Base-by-base conservation (phyloP, 2,797 vertebrate species). In the Gymnoscopelus braueri region DNA sequence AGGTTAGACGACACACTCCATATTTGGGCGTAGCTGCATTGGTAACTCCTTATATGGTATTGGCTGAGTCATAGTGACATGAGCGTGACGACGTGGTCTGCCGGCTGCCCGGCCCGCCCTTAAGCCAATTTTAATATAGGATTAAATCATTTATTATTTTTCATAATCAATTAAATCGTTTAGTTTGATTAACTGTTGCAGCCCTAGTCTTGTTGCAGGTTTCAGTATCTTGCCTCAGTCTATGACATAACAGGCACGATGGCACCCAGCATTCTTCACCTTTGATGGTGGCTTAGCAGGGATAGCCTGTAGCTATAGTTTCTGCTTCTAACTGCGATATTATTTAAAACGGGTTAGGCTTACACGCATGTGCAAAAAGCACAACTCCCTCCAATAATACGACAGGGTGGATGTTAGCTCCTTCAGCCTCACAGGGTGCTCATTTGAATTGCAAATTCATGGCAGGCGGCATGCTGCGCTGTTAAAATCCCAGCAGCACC, bases 381-480 rank as follows among this genome's bases (percentile, higher is more conserved):
- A 75, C 72, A 72, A 79, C 65, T 63, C 64, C 48, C 59, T 81
- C 72, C 76, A 76, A 78, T 79, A 79, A 79, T 69, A 44, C 83
- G 69, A 56, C 29, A 47, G 64, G 77, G 64, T 54, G 72, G 68
- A 70, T 69, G 8, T 67, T 51, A 35, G 60, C 69, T 66, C 79
- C 67, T 67, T 57, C 55, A 51, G 26, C 49, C 65, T 76, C 74
- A 56, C 29, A 70, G 50, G 82, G 73, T 77, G 81, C 81, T 87
- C 71, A 87, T 93, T 91, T 92, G 86, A 88, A 86, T 89, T 90
- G 87, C 89, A 92, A 91, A 93, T 91, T 8, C 60, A 57, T 53
- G 74, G 66, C 24, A 80, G 80, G 80, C 80, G 63, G 75, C 83
- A 82, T 75, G 84, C 81, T 79, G 77, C 61, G 82, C 77, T 79